Percentiles rank a stretch among this genome's conserved stretches.
phyloP scores from a whole-genome alignment of 2,113 vertebrate genomes.

The Illadopsis cleaveri region DNA sequence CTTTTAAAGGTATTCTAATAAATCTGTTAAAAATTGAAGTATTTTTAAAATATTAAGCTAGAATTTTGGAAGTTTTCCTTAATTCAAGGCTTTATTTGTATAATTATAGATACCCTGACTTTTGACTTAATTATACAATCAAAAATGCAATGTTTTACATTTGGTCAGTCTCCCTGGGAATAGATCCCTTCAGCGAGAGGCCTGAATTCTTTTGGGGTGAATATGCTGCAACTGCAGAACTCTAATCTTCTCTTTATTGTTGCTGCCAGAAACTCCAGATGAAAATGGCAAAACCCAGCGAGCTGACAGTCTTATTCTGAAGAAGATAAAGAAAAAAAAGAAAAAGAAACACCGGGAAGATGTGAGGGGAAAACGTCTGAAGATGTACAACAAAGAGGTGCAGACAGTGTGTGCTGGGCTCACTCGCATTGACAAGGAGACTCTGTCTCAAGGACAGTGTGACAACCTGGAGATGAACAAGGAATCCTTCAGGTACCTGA shows the following conservation, averaged over 20 bases:
- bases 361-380: slow-evolving; percentile 81
- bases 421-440: slow-evolving; percentile 73
- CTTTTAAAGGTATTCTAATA: background rate
- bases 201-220: background rate
- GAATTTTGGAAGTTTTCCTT: background rate
- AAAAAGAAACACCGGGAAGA: slow-evolving; percentile 94
- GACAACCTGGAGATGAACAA: slow-evolving; percentile 75
- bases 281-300: slow-evolving; percentile 88
- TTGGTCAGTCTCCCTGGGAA: background rate
- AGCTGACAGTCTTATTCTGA: slow-evolving; percentile 86
- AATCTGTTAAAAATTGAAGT: background rate
- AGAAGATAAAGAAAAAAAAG: slow-evolving; percentile 95
- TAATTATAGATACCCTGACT: background rate
- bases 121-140: background rate
- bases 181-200: background rate
- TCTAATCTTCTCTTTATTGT: slow-evolving; percentile 69
- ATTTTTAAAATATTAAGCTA: background rate
- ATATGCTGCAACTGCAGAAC: background rate
- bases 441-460: slow-evolving; percentile 69
- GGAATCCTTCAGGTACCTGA: slow-evolving; percentile 79
- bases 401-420: slow-evolving; percentile 88
- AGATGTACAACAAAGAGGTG: slow-evolving; percentile 90
- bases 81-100: background rate
- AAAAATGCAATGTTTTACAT: background rate
- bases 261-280: slow-evolving; percentile 82